Conservation (phyloP, 2,797 vertebrate genomes). For the Coracias cyanogaster region DNA sequence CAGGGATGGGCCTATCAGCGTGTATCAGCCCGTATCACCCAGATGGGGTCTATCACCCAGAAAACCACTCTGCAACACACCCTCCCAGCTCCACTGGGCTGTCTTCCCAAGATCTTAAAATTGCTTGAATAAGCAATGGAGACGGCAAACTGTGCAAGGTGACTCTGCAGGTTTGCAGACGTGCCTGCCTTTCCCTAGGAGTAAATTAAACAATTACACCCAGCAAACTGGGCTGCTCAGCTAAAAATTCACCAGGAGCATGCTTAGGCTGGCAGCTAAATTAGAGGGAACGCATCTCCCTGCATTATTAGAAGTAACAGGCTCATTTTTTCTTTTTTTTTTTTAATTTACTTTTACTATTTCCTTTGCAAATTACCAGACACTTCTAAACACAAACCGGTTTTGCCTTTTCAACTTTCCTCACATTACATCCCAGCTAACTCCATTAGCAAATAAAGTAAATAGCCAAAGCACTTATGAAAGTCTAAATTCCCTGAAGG, state of each 20-base stretch:
- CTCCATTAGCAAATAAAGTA: constrained; percentile 66
- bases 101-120: not conserved
- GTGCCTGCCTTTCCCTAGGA: not conserved
- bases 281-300: not conserved
- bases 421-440: constrained; percentile 40
- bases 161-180: constrained; percentile 32
- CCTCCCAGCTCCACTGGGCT: not conserved
- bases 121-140: not conserved
- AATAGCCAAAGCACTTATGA: constrained; percentile 54
- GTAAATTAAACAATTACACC: not conserved
- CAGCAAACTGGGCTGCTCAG: not conserved
- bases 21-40: not conserved
- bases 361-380: constrained; percentile 64
- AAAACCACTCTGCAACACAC: accelerated
- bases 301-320: constrained; percentile 19
- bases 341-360: constrained; percentile 46
- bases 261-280: constrained; percentile 35
- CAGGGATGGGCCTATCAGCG: too few relatives aligned
- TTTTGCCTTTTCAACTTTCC: constrained; percentile 56
- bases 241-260: not conserved
- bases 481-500: constrained; percentile 48
- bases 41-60: not conserved
- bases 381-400: constrained; percentile 31
- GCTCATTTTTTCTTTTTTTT: not conserved
- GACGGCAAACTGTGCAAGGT: not conserved